These are phyloP conservation scores for Diorhabda sublineata DNA, from an alignment of 1,140 invertebrate species.

Conservation along the genomic window DNA sequence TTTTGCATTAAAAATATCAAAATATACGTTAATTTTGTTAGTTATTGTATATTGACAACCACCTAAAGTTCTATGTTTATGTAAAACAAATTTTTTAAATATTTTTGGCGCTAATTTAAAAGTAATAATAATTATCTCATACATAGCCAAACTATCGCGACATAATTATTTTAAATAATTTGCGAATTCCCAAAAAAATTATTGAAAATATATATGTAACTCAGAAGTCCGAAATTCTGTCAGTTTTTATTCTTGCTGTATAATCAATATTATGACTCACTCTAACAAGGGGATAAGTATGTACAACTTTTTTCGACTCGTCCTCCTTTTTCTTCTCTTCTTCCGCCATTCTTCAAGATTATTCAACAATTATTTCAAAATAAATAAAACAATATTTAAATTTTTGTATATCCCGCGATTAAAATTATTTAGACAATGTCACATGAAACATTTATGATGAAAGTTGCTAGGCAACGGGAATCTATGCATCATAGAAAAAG, in stretches of 20 bases:
- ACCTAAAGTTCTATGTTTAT: no score
- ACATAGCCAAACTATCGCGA: no score
- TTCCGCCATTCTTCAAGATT: constrained; percentile 44
- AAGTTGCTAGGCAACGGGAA: background rate
- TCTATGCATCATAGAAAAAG: no score
- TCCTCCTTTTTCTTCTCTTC: constrained; percentile 51
- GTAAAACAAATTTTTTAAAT: no score
- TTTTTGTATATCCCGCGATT: background rate
- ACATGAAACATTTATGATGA: background rate
- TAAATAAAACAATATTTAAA: background rate
- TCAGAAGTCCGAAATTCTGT: background rate
- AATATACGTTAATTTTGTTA: no score
- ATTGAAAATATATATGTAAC: constrained; percentile 5
- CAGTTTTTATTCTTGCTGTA: background rate
- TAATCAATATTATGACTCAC: constrained; percentile 48
- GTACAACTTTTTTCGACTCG: constrained; percentile 63
- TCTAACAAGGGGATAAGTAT: constrained; percentile 70
- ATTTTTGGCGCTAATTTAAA: no score
- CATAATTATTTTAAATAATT: no score
- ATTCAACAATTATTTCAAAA: background rate
- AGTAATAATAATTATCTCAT: no score
- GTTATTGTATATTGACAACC: no score
- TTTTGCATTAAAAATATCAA: no score
- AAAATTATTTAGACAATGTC: background rate
- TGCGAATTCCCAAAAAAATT: background rate